Evolutionary conservation across 1,140 invertebrate species (phyloP).

Genomic region (Zophobas atratus): DNA sequence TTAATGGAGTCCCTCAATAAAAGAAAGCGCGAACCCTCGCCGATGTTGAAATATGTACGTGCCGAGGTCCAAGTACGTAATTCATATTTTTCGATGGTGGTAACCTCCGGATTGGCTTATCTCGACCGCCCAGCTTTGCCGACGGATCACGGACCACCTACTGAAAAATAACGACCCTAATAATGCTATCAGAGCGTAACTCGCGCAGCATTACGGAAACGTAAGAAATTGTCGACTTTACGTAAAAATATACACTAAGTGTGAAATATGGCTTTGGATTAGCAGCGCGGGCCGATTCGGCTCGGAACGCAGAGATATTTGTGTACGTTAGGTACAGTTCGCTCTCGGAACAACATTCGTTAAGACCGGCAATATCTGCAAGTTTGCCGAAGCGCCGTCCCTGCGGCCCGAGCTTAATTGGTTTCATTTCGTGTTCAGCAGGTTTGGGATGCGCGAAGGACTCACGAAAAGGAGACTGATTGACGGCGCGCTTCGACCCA

Average conservation of each 20-base stretch:
- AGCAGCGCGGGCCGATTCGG: conserved; percentile 18
- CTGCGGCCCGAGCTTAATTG: conserved; percentile 48
- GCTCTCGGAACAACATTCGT: conserved; percentile 31
- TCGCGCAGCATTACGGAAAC: conserved; percentile 54
- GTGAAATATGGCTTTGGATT: conserved; percentile 52
- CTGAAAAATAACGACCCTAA: conserved; percentile 65
- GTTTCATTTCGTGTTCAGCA: conserved; percentile 55
- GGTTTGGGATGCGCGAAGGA: conserved; percentile 41
- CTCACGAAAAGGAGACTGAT: conserved; percentile 9
- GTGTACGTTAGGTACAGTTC: conserved; percentile 29
- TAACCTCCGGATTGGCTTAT: conserved; percentile 61
- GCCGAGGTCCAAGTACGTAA: conserved; percentile 56
- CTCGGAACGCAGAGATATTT: conserved; percentile 25
- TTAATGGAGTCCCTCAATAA: conserved; percentile 44
- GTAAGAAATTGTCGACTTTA: conserved; percentile 61
- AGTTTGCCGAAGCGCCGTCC: conserved; percentile 25
- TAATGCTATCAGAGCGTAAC: conserved; percentile 61
- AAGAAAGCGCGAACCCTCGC: conserved; percentile 23
- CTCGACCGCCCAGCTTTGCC: conserved; percentile 58
- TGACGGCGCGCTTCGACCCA: conserved; percentile 10
- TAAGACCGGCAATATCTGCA: conserved; percentile 48
- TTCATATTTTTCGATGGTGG: conserved; percentile 58
- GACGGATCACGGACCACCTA: conserved; percentile 53
- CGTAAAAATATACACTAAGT: conserved; percentile 53
- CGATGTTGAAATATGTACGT: conserved; percentile 48